These are phyloP conservation scores for Phalacrocorax aristotelis DNA, from an alignment of 2,113 vertebrate species.

Conservation along the genomic window DNA sequence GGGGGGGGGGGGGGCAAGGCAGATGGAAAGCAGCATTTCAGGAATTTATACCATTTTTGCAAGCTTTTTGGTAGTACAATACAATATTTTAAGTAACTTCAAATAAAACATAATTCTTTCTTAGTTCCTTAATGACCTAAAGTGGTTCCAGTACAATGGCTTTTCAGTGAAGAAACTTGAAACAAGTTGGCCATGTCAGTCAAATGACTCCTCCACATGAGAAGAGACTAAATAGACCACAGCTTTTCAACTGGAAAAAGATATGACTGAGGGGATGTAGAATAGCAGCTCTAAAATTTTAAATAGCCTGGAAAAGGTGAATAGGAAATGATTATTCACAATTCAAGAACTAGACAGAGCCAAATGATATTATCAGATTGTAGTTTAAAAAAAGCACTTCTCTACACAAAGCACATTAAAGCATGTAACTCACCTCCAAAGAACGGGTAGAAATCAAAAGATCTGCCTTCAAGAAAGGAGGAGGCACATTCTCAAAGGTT, in stretches of 20 bases:
- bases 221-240: background rate
- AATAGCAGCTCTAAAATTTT: constrained; percentile 7
- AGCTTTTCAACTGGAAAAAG: constrained; percentile 9
- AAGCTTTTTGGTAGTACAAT: background rate
- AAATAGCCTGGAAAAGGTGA: constrained; percentile 34
- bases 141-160: background rate
- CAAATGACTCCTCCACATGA: background rate
- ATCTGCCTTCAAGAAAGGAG: background rate
- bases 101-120: background rate
- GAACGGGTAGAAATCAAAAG: background rate
- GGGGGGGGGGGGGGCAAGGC: rapidly evolving
- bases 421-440: background rate
- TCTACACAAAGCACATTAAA: background rate
- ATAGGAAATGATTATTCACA: constrained; percentile 35
- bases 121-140: background rate
- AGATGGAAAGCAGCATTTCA: background rate
- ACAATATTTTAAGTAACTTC: background rate
- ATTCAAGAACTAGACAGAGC: background rate
- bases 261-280: background rate
- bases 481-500: background rate
- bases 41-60: background rate
- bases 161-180: background rate
- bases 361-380: background rate
- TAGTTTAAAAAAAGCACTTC: background rate
- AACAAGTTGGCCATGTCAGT: background rate